Conservation (phyloP, 2,113 vertebrate species). For the Heptranchias perlo region DNA sequence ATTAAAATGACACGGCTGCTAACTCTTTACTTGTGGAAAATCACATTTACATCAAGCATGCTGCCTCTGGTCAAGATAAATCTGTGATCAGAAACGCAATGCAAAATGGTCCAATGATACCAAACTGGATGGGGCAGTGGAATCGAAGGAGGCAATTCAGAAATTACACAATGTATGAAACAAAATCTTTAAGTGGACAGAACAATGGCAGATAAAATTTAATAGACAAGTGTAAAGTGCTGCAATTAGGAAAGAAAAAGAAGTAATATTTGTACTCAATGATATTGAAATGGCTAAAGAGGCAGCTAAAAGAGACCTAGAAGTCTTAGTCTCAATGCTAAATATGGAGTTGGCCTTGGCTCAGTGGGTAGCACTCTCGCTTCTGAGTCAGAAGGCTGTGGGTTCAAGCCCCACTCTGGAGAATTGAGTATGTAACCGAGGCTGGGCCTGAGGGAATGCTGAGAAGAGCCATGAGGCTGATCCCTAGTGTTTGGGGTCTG, state of each 20-base stretch:
- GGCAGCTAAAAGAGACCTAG: neutral
- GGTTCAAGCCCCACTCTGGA: neutral
- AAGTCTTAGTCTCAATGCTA: neutral
- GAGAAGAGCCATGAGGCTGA: neutral
- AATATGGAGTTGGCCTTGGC: neutral
- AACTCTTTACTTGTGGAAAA: neutral
- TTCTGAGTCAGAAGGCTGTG: neutral
- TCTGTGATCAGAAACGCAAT: neutral
- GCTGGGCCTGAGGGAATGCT: neutral
- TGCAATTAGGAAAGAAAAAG: neutral
- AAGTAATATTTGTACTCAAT: neutral
- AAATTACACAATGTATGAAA: neutral
- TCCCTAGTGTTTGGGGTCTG: neutral
- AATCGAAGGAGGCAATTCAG: neutral
- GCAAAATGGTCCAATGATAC: neutral
- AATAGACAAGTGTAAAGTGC: neutral
- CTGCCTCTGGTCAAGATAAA: neutral
- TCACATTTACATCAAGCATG: neutral
- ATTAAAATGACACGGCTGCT: neutral
- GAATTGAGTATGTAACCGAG: neutral
- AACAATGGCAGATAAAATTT: neutral
- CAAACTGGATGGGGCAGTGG: neutral
- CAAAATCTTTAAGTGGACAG: neutral
- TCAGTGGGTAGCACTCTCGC: neutral
- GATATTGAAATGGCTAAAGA: no score